A percentile compares a stretch with the other conserved stretches of the same genome.
These are phyloP conservation scores for Cyphomyrus discorhynchus DNA, from an alignment of 2,113 vertebrate species.

Conservation along the genomic window DNA sequence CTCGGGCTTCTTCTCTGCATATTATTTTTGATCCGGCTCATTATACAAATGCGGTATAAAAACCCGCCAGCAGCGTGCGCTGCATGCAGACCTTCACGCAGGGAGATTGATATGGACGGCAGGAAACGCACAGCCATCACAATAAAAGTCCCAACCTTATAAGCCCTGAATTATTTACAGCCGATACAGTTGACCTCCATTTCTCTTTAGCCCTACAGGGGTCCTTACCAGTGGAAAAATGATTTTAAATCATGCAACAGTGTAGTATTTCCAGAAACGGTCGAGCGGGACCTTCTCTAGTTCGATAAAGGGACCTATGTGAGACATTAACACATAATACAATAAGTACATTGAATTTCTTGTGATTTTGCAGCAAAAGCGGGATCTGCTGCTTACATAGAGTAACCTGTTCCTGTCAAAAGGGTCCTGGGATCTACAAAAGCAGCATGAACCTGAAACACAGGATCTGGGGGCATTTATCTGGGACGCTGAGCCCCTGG, in stretches of 20 bases:
- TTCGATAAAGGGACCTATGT: not conserved
- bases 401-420: not conserved
- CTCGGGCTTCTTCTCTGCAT: not conserved
- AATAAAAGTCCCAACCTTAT: not conserved
- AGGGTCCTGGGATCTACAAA: not conserved
- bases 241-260: not conserved
- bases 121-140: not conserved
- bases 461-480: not conserved
- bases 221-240: not conserved
- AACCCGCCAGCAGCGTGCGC: not conserved
- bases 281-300: not conserved
- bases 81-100: not conserved
- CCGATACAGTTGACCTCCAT: not conserved
- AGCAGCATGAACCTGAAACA: not conserved
- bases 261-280: not conserved
- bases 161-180: not conserved
- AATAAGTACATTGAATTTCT: not conserved
- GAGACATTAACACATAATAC: not conserved
- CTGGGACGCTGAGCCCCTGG: not conserved
- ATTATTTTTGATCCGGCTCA: not conserved
- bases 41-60: not conserved
- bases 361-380: not conserved
- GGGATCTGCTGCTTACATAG: not conserved
- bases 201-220: not conserved
- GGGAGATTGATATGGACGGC: not conserved